phyloP scores from a whole-genome alignment of 2,888 invertebrate genomes.

The Aromia moschata region DNA sequence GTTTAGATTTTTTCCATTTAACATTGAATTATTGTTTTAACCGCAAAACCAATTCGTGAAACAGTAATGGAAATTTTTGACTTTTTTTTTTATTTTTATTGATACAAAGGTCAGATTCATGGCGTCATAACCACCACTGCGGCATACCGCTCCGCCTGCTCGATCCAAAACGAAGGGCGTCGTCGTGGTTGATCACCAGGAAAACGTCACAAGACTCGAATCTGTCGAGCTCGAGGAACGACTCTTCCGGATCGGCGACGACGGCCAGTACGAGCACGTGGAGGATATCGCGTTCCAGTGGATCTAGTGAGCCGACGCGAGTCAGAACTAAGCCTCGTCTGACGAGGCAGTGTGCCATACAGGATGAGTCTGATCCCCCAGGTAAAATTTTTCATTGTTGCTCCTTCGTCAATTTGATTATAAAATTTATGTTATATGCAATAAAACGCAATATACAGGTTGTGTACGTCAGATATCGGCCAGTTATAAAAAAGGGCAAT shows the following conservation, averaged over 20 bases:
- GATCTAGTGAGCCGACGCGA: constrained; percentile 68
- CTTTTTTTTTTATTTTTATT: too few relatives aligned
- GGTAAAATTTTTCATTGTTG: too few relatives aligned
- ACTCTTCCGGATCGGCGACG: constrained; percentile 88
- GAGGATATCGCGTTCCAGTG: constrained; percentile 86
- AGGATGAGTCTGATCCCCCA: constrained; percentile 76
- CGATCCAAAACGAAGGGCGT: constrained; percentile 81
- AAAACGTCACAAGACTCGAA: constrained; percentile 94
- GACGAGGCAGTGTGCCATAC: constrained; percentile 82
- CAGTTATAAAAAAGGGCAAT: too few relatives aligned
- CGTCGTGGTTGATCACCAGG: constrained; percentile 89
- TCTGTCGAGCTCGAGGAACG: constrained; percentile 88
- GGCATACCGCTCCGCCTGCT: constrained; percentile 79
- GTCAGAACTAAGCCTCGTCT: constrained; percentile 68
- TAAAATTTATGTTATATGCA: too few relatives aligned
- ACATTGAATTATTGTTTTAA: too few relatives aligned
- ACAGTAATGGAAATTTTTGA: too few relatives aligned
- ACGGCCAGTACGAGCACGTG: constrained; percentile 92
- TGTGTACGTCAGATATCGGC: too few relatives aligned
- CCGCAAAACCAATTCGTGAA: too few relatives aligned
- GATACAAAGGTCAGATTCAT: constrained; percentile 77
- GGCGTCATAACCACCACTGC: constrained; percentile 80
- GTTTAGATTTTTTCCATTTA: too few relatives aligned
- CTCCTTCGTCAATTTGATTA: too few relatives aligned
- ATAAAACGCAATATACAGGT: too few relatives aligned